Percentiles rank a stretch among this genome's conserved stretches.
Conservation (phyloP, 1,140 invertebrate species). For the Drosophila asahinai region DNA sequence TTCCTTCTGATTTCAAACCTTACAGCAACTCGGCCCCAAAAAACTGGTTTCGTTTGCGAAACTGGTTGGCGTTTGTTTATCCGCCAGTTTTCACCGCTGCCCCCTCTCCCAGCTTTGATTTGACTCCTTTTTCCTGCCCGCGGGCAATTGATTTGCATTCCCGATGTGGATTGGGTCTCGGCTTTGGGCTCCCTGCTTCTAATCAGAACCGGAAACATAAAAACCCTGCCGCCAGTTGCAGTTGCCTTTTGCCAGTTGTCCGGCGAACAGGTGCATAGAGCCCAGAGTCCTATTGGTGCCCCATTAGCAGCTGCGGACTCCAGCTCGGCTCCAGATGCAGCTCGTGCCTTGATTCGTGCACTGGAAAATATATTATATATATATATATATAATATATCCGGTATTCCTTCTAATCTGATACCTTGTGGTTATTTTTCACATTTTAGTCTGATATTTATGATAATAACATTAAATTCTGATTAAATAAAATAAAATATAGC, state of each 20-base stretch:
- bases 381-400: too few species aligned
- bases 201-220: slow-evolving; percentile 83
- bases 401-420: too few species aligned
- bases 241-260: slow-evolving; percentile 6
- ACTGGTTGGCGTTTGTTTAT: slow-evolving; percentile 64
- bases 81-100: background rate
- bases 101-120: slow-evolving; percentile 43
- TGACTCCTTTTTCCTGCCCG: slow-evolving; percentile 43
- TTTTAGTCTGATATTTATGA: too few species aligned
- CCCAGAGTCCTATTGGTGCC: slow-evolving; percentile 38
- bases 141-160: slow-evolving; percentile 78
- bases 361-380: background rate
- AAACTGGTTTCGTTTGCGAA: slow-evolving; percentile 77
- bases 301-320: slow-evolving; percentile 52
- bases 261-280: slow-evolving; percentile 69
- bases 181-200: slow-evolving; percentile 44
- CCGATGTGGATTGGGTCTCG: slow-evolving; percentile 28
- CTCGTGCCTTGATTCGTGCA: slow-evolving; percentile 12
- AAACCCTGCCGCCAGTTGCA: slow-evolving; percentile 33
- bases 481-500: too few species aligned
- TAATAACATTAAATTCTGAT: too few species aligned
- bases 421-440: too few species aligned
- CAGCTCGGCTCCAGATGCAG: slow-evolving; percentile 8
- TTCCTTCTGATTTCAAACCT: slow-evolving; percentile 48
- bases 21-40: slow-evolving; percentile 34